These are phyloP conservation scores for Aleiodes alternator DNA, from an alignment of 2,888 invertebrate species.

Conservation along the genomic window DNA sequence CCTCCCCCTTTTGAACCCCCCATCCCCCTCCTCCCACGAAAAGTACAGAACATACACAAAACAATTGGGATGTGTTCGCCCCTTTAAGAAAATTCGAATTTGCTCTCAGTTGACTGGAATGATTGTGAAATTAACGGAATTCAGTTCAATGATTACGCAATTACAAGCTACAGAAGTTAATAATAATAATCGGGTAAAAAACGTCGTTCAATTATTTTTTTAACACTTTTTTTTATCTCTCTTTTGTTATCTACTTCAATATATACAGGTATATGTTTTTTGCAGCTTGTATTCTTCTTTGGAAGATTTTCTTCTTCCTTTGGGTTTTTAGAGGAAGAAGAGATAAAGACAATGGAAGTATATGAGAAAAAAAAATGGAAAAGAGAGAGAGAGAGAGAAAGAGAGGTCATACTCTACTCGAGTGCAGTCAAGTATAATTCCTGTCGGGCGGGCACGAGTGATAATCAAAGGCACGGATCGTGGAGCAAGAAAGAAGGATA, in stretches of 20 bases:
- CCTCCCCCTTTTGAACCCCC: conserved; percentile 14
- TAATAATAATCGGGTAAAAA: conserved; percentile 19
- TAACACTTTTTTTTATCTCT: conserved; percentile 4
- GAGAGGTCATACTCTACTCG: conserved; percentile 40
- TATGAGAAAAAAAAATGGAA: conserved; percentile 42
- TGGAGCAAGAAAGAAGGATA: conserved; percentile 26
- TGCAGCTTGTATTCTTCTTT: neutral
- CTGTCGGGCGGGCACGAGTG: conserved; percentile 43
- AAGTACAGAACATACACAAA: too few species aligned
- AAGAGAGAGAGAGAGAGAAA: conserved; percentile 15
- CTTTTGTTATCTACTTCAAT: conserved; percentile 12
- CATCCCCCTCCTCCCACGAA: neutral
- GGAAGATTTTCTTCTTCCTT: conserved; percentile 30
- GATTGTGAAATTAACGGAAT: conserved; percentile 8
- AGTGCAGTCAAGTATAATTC: conserved; percentile 48
- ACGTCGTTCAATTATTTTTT: conserved; percentile 8
- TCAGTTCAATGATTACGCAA: conserved; percentile 26
- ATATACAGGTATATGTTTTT: neutral
- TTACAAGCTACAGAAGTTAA: neutral
- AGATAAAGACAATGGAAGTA: conserved; percentile 48
- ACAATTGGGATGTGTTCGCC: neutral
- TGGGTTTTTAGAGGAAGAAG: conserved; percentile 25
- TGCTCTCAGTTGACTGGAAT: neutral
- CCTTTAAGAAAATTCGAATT: neutral
- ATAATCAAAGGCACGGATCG: conserved; percentile 46